phyloP scores from a whole-genome alignment of 2,797 vertebrate species.

The Dermochelys coriacea region DNA sequence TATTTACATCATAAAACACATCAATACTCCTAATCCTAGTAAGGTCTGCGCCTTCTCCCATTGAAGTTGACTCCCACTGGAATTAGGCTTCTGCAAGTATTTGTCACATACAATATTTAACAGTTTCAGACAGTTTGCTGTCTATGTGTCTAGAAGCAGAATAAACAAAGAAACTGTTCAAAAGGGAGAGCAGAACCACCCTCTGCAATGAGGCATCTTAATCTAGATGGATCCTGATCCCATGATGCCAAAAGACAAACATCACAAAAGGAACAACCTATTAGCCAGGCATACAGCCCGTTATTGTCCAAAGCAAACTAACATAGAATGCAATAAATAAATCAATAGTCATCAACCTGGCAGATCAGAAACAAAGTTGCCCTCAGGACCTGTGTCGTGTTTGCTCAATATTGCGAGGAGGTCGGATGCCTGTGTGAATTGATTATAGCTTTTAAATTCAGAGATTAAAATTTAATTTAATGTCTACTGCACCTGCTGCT shows the following conservation, averaged over 20 bases:
- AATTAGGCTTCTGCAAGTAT: background rate
- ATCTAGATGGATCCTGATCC: background rate
- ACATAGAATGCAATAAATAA: constrained; percentile 25
- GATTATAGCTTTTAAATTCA: background rate
- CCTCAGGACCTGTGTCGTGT: constrained; percentile 19
- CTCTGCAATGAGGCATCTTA: background rate
- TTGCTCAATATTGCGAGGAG: constrained; percentile 18
- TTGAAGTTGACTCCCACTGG: background rate
- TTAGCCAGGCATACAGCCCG: background rate
- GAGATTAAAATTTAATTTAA: constrained; percentile 7
- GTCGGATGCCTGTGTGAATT: background rate
- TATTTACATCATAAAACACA: background rate
- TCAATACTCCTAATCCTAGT: fast-evolving
- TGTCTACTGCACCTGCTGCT: background rate
- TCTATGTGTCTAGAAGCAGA: fast-evolving
- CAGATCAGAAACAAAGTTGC: constrained; percentile 48
- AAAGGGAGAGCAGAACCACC: background rate
- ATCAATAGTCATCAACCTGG: constrained; percentile 61
- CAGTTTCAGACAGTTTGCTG: background rate
- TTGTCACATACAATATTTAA: background rate
- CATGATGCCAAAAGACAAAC: background rate
- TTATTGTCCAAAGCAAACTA: constrained; percentile 30
- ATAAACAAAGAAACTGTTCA: background rate
- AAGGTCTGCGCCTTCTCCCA: background rate
- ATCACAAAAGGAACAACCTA: background rate